A percentile compares a stretch with the other conserved stretches of the same genome.
Conservation (phyloP, 2,113 vertebrate genomes). For the Atherinomorus stipes region DNA sequence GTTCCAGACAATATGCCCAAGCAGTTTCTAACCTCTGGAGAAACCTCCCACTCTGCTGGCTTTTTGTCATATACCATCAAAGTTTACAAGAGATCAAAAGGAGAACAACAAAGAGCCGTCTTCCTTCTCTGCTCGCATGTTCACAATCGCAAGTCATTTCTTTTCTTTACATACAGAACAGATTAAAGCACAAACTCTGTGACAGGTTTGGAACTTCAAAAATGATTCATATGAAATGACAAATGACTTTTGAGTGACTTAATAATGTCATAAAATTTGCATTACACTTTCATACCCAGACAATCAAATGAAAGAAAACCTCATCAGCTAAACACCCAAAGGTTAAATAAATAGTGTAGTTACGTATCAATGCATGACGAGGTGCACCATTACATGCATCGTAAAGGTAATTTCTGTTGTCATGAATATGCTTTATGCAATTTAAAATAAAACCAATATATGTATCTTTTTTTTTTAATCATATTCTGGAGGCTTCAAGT, state of each 20-base stretch:
- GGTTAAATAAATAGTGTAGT: neutral
- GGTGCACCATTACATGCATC: neutral
- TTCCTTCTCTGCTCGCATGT: slow-evolving; percentile 26
- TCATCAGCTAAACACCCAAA: neutral
- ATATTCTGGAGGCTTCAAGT: neutral
- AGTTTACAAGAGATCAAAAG: slow-evolving; percentile 21
- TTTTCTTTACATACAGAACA: slow-evolving; percentile 19
- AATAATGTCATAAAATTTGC: slow-evolving; percentile 5
- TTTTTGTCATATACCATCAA: slow-evolving; percentile 50
- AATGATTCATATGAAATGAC: neutral
- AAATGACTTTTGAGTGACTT: slow-evolving; percentile 15
- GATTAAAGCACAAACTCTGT: slow-evolving; percentile 14
- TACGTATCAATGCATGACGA: neutral
- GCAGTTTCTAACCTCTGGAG: slow-evolving; percentile 48
- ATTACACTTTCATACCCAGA: neutral
- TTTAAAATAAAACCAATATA: neutral
- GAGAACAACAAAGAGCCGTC: slow-evolving; percentile 31
- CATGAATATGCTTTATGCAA: neutral
- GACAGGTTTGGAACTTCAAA: slow-evolving; percentile 2
- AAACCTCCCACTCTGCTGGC: slow-evolving; percentile 36
- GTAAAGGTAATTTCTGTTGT: slow-evolving; percentile 1
- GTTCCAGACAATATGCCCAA: slow-evolving; percentile 18
- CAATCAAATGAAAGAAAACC: neutral
- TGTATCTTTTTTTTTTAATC: neutral
- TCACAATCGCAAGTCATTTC: slow-evolving; percentile 14